Percentiles rank a stretch among this genome's conserved stretches.
Conservation (phyloP, 2,888 invertebrate genomes). For the Parnassius orleans region DNA sequence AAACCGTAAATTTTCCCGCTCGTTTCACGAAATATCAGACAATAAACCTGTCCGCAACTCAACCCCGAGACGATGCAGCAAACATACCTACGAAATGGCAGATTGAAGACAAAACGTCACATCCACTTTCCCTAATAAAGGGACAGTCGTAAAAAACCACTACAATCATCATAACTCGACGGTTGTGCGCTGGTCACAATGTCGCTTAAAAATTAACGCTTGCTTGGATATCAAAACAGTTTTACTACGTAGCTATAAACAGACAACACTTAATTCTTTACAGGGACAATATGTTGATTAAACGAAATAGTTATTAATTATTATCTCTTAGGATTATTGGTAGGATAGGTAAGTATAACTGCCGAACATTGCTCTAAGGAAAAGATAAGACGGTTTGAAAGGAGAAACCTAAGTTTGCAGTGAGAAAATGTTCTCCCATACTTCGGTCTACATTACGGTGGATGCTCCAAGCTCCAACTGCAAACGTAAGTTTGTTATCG, state of each 20-base stretch:
- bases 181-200: slow-evolving; percentile 41
- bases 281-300: not conserved
- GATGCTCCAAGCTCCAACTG: too few relatives aligned
- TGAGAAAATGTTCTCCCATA: too few relatives aligned
- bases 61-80: slow-evolving; percentile 53
- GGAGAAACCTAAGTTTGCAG: too few relatives aligned
- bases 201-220: slow-evolving; percentile 66
- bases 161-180: slow-evolving; percentile 75
- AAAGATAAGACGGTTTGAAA: too few relatives aligned
- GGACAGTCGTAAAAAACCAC: slow-evolving; percentile 70
- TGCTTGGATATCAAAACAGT: slow-evolving; percentile 26
- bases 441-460: too few relatives aligned
- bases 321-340: too few relatives aligned
- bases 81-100: slow-evolving; percentile 54
- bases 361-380: too few relatives aligned
- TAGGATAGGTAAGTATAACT: too few relatives aligned
- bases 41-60: slow-evolving; percentile 58
- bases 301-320: too few relatives aligned
- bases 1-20: slow-evolving; percentile 40
- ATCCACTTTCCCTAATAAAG: slow-evolving; percentile 71
- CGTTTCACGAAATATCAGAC: slow-evolving; percentile 54
- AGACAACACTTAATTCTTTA: slow-evolving; percentile 15
- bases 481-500: too few relatives aligned
- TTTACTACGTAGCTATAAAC: slow-evolving; percentile 21
- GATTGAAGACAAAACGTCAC: slow-evolving; percentile 45